Evolutionary conservation across 1,140 invertebrate species (phyloP).

Genomic region (Psix sp.): DNA sequence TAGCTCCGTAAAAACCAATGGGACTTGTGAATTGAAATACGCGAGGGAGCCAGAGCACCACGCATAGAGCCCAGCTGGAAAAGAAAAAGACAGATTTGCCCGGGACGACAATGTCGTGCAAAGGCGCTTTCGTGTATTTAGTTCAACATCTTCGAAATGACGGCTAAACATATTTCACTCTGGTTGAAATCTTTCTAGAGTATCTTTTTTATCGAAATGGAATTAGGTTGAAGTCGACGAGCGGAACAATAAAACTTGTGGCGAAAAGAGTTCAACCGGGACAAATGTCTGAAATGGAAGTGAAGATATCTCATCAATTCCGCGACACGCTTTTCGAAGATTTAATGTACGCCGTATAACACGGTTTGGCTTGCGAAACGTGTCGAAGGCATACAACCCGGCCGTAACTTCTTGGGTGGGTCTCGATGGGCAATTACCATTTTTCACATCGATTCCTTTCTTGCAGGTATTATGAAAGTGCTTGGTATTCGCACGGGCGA

Average conservation of each 20-base stretch:
- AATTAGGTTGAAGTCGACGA: too few species aligned
- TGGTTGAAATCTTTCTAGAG: constrained; percentile 39
- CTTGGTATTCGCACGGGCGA: constrained; percentile 60
- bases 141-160: constrained; percentile 39
- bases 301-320: constrained; percentile 46
- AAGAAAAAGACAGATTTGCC: constrained; percentile 36
- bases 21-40: constrained; percentile 63
- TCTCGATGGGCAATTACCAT: constrained; percentile 61
- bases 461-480: constrained; percentile 60
- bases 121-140: constrained; percentile 58
- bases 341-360: constrained; percentile 53
- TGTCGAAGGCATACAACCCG: constrained; percentile 39
- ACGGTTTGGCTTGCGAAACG: constrained; percentile 44
- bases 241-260: too few species aligned
- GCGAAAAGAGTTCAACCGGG: too few species aligned
- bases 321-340: constrained; percentile 45
- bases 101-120: constrained; percentile 48
- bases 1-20: constrained; percentile 64
- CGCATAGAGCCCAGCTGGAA: constrained; percentile 45
- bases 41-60: constrained; percentile 47
- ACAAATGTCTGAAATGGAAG: constrained; percentile 16
- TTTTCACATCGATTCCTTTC: constrained; percentile 61
- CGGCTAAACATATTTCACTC: constrained; percentile 46
- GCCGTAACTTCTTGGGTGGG: constrained; percentile 48
- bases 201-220: constrained; percentile 77